Conservation (phyloP, 2,797 vertebrate species). For the Parotocinclus haroldoi region DNA sequence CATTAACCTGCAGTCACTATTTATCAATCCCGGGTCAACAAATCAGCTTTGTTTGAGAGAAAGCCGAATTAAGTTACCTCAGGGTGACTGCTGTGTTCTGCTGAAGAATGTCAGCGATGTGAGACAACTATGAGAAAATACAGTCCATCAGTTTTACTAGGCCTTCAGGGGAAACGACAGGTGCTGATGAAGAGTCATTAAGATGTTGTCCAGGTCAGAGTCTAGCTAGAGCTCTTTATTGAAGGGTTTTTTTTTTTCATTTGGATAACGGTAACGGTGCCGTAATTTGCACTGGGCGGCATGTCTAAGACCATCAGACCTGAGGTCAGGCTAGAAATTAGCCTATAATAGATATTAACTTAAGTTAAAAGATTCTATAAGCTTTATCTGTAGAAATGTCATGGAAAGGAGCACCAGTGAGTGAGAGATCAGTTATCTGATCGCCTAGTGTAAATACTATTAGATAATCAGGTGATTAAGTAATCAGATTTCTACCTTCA, state of each 20-base stretch:
- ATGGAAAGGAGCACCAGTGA: too few relatives aligned
- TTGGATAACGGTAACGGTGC: too few relatives aligned
- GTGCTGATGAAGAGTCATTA: constrained; percentile 14
- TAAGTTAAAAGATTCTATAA: too few relatives aligned
- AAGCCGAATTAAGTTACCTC: constrained; percentile 17
- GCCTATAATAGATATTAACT: too few relatives aligned
- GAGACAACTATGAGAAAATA: constrained; percentile 29
- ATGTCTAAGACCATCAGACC: too few relatives aligned
- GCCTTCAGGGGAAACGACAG: constrained; percentile 18
- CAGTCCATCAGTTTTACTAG: constrained; percentile 26
- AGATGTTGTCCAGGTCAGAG: constrained; percentile 2
- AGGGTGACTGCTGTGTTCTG: not conserved
- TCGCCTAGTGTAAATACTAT: too few relatives aligned
- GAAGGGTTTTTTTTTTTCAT: constrained; percentile 16
- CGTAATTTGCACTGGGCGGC: not conserved
- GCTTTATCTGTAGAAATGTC: too few relatives aligned
- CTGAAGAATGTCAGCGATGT: constrained; percentile 21
- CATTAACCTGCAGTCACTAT: constrained; percentile 10
- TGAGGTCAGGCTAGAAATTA: too few relatives aligned
- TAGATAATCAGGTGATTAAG: too few relatives aligned
- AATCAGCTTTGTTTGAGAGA: constrained; percentile 17
- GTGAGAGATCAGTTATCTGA: too few relatives aligned
- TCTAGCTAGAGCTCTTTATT: constrained; percentile 20
- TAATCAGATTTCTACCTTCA: too few relatives aligned
- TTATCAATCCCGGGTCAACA: constrained; percentile 25